phyloP scores from a whole-genome alignment of 2,113 vertebrate species.

The Xenopus laevis region DNA sequence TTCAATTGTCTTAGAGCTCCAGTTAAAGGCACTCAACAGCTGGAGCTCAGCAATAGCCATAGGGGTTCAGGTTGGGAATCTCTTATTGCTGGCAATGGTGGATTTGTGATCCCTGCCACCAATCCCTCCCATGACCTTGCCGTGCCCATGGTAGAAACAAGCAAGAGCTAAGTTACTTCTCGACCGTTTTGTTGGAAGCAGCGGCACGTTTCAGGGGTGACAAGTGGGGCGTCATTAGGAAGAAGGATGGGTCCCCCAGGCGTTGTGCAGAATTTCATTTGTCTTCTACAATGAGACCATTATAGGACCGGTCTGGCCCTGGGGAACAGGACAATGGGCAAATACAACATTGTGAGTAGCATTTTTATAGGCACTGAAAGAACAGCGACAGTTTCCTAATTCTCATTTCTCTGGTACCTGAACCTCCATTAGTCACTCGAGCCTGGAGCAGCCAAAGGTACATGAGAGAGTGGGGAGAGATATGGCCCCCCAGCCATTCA shows the following conservation, averaged over 20 bases:
- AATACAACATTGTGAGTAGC: background rate
- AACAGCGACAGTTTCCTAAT: background rate
- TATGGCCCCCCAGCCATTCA: too few relatives aligned
- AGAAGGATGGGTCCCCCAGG: slow-evolving; percentile 20
- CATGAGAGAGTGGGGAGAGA: too few relatives aligned
- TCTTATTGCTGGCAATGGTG: background rate
- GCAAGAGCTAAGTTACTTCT: background rate
- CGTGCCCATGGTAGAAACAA: background rate
- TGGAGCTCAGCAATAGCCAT: too few relatives aligned
- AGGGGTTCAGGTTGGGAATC: too few relatives aligned
- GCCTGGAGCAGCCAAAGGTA: too few relatives aligned
- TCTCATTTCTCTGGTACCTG: too few relatives aligned
- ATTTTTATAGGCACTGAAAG: slow-evolving; percentile 1
- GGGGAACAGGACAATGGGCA: slow-evolving; percentile 24
- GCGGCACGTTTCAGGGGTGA: background rate
- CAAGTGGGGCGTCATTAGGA: slow-evolving; percentile 11
- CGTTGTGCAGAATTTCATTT: background rate
- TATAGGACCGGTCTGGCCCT: background rate
- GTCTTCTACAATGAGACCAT: slow-evolving; percentile 11
- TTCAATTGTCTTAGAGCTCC: too few relatives aligned
- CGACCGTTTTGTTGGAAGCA: background rate
- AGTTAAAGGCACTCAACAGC: too few relatives aligned
- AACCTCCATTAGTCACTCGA: too few relatives aligned
- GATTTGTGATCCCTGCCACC: slow-evolving; percentile 16
- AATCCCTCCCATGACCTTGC: slow-evolving; percentile 15